These are phyloP conservation scores for Pelagia noctiluca DNA, from an alignment of 30 jellyfish, hydroid and myxozoan species.

Conservation along the genomic window DNA sequence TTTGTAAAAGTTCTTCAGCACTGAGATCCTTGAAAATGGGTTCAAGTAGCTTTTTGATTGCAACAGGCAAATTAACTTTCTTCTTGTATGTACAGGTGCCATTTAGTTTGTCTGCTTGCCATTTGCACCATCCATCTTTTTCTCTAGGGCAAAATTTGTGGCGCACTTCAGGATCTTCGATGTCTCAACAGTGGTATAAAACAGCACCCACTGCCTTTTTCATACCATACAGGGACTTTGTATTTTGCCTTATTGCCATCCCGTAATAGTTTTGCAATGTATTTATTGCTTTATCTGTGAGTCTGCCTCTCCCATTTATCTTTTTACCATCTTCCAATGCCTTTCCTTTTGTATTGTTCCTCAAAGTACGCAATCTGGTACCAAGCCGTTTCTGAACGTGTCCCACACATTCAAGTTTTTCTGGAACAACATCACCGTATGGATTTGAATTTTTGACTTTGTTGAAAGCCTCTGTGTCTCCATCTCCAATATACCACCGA, in stretches of 20 bases:
- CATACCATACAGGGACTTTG: constrained; percentile 34
- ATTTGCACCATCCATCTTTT: constrained; percentile 48
- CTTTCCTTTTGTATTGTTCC: too few species aligned
- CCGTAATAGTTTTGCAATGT: constrained; percentile 41
- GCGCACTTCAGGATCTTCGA: constrained; percentile 26
- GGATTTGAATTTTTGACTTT: constrained; percentile 12
- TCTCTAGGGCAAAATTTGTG: constrained; percentile 38
- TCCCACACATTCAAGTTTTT: constrained; percentile 35
- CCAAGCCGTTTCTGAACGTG: constrained; percentile 53
- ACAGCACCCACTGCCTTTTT: constrained; percentile 54
- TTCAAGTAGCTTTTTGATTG: constrained; percentile 40
- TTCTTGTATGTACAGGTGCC: constrained; percentile 40
- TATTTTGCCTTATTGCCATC: constrained; percentile 57
- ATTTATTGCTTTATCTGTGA: constrained; percentile 29
- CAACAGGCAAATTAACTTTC: constrained; percentile 29
- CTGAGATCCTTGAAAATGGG: constrained; percentile 60
- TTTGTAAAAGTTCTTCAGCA: constrained; percentile 40
- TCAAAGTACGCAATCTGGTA: constrained; percentile 50
- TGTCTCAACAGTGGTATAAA: constrained; percentile 34
- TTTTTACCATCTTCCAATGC: constrained; percentile 36
- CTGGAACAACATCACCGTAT: constrained; percentile 6
- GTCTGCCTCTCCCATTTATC: constrained; percentile 49
- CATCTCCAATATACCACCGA: constrained; percentile 29
- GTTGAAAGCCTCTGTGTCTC: constrained; percentile 14
- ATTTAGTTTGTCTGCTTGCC: constrained; percentile 40